Conservation (phyloP, 2,113 vertebrate genomes). For the cattle (Bos taurus) region ARS-UCD2.0 NC_037357.1:132295001-132295500, state of each 20-base stretch:
- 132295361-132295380: neutral
- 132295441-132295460: neutral
- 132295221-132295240: constrained; percentile 50
- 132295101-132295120: constrained; percentile 26
- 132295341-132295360: neutral
- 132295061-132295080: neutral
- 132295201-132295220: neutral
- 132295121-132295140: constrained; percentile 2
- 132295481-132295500: neutral
- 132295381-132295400: neutral
- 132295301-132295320: neutral
- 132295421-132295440: neutral
- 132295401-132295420: neutral
- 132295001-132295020: neutral
- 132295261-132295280: constrained; percentile 2
- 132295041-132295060: neutral
- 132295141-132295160: constrained; percentile 39
- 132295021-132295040: neutral
- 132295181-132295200: constrained; percentile 28
- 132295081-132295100: neutral
- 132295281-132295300: neutral
- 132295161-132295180: constrained; percentile 25
- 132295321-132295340: neutral
- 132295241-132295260: constrained; percentile 72
- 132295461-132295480: neutral